phyloP scores from a whole-genome alignment of 2,888 invertebrate species.

The Drosophila lutescens region DNA sequence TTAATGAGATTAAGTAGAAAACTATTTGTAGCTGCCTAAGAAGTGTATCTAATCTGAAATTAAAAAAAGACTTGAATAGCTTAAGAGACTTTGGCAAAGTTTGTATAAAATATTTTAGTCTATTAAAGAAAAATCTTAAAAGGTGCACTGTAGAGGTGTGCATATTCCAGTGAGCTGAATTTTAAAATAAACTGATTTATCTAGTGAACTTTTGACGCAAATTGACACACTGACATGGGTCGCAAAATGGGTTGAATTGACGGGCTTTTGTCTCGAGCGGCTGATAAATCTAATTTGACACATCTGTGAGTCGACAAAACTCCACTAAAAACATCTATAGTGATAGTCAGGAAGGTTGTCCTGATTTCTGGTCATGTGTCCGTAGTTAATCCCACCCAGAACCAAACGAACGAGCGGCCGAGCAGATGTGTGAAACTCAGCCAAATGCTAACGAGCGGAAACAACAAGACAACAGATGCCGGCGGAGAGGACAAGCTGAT shows the following conservation, averaged over 20 bases:
- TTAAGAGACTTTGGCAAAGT: no score
- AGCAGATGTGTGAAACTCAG: constrained; percentile 43
- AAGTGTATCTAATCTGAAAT: no score
- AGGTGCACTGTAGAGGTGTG: no score
- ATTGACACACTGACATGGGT: constrained; percentile 23
- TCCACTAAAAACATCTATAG: background rate
- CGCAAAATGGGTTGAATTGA: constrained; percentile 1
- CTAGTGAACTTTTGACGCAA: constrained; percentile 5
- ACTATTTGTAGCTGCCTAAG: no score
- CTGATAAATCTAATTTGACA: constrained; percentile 16
- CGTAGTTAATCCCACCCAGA: constrained; percentile 29
- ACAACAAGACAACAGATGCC: constrained; percentile 24
- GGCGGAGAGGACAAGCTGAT: constrained; percentile 55
- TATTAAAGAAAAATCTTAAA: no score
- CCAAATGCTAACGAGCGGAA: constrained; percentile 47
- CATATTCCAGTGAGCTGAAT: background rate
- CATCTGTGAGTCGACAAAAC: background rate
- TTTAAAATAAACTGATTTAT: background rate
- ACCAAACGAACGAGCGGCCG: background rate
- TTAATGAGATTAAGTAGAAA: no score
- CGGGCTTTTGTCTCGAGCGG: no score
- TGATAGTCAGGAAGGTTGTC: background rate
- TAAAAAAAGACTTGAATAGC: no score
- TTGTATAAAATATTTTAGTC: no score
- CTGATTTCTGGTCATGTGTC: constrained; percentile 30